phyloP scores from a whole-genome alignment of 2,797 vertebrate genomes.

The Rhodeus uyekii region DNA sequence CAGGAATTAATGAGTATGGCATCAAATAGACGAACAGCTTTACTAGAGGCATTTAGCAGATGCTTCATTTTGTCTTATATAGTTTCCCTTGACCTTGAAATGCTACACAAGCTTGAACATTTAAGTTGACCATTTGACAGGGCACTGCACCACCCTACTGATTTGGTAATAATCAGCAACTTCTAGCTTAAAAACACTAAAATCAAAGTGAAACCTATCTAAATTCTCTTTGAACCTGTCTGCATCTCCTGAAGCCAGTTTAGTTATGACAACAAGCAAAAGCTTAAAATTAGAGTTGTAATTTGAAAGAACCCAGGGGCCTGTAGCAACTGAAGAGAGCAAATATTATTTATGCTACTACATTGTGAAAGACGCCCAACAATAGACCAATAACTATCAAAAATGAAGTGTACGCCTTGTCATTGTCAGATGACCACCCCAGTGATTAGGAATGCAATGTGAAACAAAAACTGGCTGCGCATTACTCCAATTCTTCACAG shows the following conservation, averaged over 20 bases:
- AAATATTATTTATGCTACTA: neutral
- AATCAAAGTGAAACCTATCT: conserved; percentile 13
- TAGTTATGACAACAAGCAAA: conserved; percentile 26
- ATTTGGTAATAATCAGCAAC: neutral
- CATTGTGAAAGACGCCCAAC: neutral
- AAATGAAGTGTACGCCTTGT: neutral
- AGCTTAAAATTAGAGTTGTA: neutral
- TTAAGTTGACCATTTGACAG: conserved; percentile 27
- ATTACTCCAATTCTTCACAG: neutral
- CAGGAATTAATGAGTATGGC: neutral
- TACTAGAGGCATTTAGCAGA: conserved; percentile 7
- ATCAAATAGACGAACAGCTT: neutral
- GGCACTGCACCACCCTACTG: neutral
- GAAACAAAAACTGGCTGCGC: neutral
- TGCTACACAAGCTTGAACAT: neutral
- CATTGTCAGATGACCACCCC: neutral
- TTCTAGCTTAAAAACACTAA: conserved; percentile 2
- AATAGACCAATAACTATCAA: neutral
- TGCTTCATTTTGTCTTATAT: conserved; percentile 1
- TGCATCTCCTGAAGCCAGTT: conserved; percentile 9
- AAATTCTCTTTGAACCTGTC: neutral
- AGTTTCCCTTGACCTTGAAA: conserved; percentile 8
- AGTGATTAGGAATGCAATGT: neutral
- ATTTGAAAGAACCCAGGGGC: neutral
- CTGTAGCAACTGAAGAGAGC: neutral